Conservation (phyloP, 2,888 invertebrate genomes). For the Ditylenchus weischeri region DNA sequence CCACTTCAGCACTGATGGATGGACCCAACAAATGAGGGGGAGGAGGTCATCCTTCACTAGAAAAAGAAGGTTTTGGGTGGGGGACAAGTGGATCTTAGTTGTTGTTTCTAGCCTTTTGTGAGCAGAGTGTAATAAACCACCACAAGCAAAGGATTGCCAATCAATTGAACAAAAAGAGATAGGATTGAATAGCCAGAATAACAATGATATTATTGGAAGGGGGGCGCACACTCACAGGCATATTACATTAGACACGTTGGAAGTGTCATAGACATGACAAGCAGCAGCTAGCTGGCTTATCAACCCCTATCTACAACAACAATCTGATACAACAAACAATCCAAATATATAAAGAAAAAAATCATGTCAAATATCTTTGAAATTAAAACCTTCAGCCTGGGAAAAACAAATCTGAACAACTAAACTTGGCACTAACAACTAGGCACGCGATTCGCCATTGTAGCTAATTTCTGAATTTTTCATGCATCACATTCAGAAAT, state of each 20-base stretch:
- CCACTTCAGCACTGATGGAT: not conserved
- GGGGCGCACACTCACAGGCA: not conserved
- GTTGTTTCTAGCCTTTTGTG: constrained; percentile 5
- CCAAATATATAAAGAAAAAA: no score
- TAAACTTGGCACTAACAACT: no score
- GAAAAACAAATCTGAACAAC: no score
- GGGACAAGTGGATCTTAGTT: constrained; percentile 7
- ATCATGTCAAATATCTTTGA: no score
- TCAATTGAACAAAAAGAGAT: not conserved
- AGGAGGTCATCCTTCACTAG: not conserved
- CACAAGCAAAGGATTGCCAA: not conserved
- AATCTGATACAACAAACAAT: no score
- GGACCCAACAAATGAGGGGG: not conserved
- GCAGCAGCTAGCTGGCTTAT: no score
- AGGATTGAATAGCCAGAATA: not conserved
- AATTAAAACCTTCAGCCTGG: no score
- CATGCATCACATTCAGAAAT: no score
- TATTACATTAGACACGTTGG: not conserved
- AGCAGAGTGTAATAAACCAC: not conserved
- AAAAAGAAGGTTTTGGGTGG: constrained; percentile 4
- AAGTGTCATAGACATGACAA: no score
- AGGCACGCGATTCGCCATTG: no score
- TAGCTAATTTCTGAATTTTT: no score
- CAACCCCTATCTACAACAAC: no score
- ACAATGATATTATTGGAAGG: constrained; percentile 2